Conservation (phyloP, 2,888 invertebrate species). For the Orgyia antiqua region DNA sequence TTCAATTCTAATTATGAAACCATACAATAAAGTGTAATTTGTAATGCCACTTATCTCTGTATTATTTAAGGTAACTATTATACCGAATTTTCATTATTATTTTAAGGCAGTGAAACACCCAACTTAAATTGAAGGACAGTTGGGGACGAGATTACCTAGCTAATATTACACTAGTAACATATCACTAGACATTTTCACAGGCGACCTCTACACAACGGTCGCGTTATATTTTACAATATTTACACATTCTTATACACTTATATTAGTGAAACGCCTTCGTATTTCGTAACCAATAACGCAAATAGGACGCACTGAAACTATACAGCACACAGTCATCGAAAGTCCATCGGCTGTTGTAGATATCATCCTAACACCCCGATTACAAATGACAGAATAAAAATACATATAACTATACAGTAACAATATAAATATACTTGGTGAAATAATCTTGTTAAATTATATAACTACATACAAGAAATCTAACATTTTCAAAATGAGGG, state of each 20-base stretch:
- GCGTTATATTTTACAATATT: constrained; percentile 73
- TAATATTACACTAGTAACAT: constrained; percentile 73
- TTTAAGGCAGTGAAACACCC: constrained; percentile 79
- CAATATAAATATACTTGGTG: constrained; percentile 56
- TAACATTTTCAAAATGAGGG: constrained; percentile 62
- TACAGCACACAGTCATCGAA: constrained; percentile 68
- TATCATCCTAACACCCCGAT: constrained; percentile 63
- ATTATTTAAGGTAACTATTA: constrained; percentile 70
- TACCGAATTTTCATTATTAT: constrained; percentile 60
- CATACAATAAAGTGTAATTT: constrained; percentile 45
- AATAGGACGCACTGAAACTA: constrained; percentile 60
- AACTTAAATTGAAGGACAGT: constrained; percentile 75
- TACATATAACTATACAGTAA: constrained; percentile 67
- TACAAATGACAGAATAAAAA: constrained; percentile 64
- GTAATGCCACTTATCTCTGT: constrained; percentile 68
- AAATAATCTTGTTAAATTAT: constrained; percentile 64
- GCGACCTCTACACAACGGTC: constrained; percentile 69
- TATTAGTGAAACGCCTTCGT: constrained; percentile 48
- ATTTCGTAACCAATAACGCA: constrained; percentile 49
- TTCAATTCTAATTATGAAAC: constrained; percentile 32
- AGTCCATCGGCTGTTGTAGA: constrained; percentile 71
- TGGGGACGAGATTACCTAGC: constrained; percentile 77
- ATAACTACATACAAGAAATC: constrained; percentile 66
- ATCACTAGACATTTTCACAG: constrained; percentile 74
- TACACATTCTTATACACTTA: constrained; percentile 69